A percentile compares a stretch with the other conserved stretches of the same genome.
Conservation (phyloP, 2,888 invertebrate genomes). For the Pterostichus madidus region DNA sequence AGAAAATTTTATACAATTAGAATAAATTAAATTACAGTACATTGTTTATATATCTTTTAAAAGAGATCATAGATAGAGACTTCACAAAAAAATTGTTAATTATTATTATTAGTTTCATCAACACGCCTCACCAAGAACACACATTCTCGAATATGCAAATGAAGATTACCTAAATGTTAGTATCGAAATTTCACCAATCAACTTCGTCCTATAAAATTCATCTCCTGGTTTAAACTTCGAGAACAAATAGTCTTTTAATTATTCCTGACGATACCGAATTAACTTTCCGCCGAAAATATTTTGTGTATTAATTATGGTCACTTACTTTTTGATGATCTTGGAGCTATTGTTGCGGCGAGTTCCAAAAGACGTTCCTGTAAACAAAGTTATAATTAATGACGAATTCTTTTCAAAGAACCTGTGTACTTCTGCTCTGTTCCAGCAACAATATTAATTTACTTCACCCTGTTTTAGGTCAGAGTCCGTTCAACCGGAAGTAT, state of each 20-base stretch:
- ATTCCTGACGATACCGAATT: conserved; percentile 7
- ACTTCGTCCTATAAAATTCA: no score
- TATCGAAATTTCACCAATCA: no score
- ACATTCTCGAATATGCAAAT: no score
- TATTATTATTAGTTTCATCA: no score
- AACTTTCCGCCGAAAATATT: conserved; percentile 3
- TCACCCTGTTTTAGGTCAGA: conserved; percentile 40
- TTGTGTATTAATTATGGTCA: conserved; percentile 42
- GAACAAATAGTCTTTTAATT: conserved; percentile 46
- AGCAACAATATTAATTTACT: conserved; percentile 62
- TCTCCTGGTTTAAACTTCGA: background rate
- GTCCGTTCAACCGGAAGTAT: conserved; percentile 37
- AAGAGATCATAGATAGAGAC: no score
- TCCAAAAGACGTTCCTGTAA: conserved; percentile 40
- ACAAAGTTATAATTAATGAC: conserved; percentile 63
- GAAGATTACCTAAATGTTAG: no score
- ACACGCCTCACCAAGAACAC: no score
- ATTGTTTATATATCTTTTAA: no score
- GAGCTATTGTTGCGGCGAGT: conserved; percentile 14
- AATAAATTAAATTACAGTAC: no score
- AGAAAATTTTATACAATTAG: no score
- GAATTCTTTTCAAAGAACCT: conserved; percentile 49
- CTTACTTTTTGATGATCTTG: conserved; percentile 47
- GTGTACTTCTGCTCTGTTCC: conserved; percentile 25
- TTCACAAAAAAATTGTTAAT: no score